Evolutionary conservation across 1,140 invertebrate genomes (phyloP).

Genomic region (Drosophila fuyamai): DNA sequence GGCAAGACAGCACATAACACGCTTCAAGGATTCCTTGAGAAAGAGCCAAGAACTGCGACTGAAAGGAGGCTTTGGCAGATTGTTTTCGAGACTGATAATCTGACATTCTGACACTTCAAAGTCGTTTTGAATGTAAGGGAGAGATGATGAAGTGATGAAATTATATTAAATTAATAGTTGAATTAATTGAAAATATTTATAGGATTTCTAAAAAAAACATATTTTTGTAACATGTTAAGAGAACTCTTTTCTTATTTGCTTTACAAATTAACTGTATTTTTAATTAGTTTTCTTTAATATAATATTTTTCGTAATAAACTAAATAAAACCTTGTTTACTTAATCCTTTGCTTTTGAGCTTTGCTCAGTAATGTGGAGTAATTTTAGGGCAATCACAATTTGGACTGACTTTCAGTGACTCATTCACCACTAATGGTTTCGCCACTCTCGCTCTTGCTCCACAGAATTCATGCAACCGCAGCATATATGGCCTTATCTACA

Average conservation of each 20-base stretch:
- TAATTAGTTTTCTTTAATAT: too few species aligned
- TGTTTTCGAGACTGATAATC: slow-evolving; percentile 16
- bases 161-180: neutral
- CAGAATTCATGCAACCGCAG: slow-evolving; percentile 85
- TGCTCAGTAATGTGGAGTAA: neutral
- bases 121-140: neutral
- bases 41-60: neutral
- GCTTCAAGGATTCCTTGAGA: slow-evolving; percentile 17
- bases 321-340: too few species aligned
- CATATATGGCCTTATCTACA: slow-evolving; percentile 85
- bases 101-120: slow-evolving; percentile 46
- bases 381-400: neutral
- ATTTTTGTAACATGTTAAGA: too few species aligned
- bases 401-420: neutral
- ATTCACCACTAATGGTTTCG: slow-evolving; percentile 25
- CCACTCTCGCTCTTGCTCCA: slow-evolving; percentile 8
- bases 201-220: too few species aligned
- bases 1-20: slow-evolving; percentile 46
- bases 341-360: too few species aligned
- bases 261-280: neutral
- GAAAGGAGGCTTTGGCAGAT: slow-evolving; percentile 14
- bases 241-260: too few species aligned
- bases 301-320: too few species aligned
- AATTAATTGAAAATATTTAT: neutral
- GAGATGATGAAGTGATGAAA: neutral